Conservation (phyloP, 2,113 vertebrate species). For the Aplodontia rufa region DNA sequence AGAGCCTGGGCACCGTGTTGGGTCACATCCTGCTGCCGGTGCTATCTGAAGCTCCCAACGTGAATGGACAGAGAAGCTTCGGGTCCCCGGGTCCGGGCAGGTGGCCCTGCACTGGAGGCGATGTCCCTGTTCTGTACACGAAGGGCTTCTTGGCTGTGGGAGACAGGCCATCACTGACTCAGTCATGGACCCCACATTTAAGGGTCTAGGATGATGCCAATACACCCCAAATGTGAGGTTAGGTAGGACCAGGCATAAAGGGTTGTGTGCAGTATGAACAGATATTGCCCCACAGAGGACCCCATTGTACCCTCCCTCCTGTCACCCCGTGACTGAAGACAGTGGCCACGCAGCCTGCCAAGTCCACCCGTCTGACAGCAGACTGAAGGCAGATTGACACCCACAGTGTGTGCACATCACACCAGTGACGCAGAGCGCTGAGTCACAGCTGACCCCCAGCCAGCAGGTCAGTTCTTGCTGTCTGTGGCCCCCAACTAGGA, state of each 20-base stretch:
- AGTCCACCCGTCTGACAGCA: too few relatives aligned
- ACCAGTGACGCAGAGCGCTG: accelerated
- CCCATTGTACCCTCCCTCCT: accelerated
- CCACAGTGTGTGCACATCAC: accelerated
- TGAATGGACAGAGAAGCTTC: constrained; percentile 87
- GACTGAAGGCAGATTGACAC: too few relatives aligned
- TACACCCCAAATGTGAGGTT: neutral
- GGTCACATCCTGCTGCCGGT: accelerated
- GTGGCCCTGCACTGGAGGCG: neutral
- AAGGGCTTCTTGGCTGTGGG: constrained; percentile 65
- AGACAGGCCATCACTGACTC: neutral
- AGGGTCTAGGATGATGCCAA: neutral
- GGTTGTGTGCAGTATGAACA: neutral
- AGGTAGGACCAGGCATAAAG: too few relatives aligned
- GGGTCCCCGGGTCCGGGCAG: constrained; percentile 62
- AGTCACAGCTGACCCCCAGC: neutral
- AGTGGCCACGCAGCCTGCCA: neutral
- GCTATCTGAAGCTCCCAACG: constrained; percentile 85
- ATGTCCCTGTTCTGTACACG: neutral
- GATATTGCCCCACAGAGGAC: accelerated
- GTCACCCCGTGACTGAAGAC: accelerated
- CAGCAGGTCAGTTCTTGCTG: neutral
- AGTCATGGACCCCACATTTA: accelerated
- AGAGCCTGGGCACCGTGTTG: accelerated
- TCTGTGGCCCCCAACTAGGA: neutral